Base-by-base conservation (phyloP, 2,888 invertebrate species). In the Ctenicera cuprea region DNA sequence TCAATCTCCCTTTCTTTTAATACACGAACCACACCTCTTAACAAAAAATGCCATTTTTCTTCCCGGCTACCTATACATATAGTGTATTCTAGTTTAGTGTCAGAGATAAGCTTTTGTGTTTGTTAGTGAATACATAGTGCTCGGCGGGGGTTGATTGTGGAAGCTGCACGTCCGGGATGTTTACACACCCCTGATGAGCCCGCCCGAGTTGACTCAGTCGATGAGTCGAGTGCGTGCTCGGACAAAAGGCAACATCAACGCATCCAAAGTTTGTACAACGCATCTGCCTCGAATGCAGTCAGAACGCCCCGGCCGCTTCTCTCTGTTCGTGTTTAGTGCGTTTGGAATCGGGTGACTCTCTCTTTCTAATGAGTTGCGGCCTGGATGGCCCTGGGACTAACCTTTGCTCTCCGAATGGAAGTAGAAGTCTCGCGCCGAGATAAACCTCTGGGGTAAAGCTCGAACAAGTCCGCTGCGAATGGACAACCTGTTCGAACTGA, bases 181-280 rank as follows among this genome's bases (percentile, higher is more conserved):
- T 85, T 85, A 83, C 85, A 82, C 81, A 83, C 81, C 83, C 82
- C 83, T 85, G 83, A 84, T 83, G 84, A 83, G 43, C 80, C 80
- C 81, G 81, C 76, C 81, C 79, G 81, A 85, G 84, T 85, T 85
- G 85, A 84, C 85, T 84, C 81, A 83, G 83, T 82, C 82, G 84
- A 85, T 84, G 85, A 85, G 82, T 83, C 81, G 82, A 83, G 84
- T 85, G 84, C 84, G 84, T 85, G 85, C 83, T 80, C 71, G 80
- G 81, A 85, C 84, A 85, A 85, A 85, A 85, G 85, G 81, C 83
- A 83, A 84, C 84, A 84, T 83, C 79, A 81, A 82, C 77, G 72
- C 77, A 75, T 69, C 63, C 65, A 70, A 69, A 74, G 75, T 76
- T 78, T 75, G 69, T 78, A 73, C 66, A 76, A 76, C 73, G 73